Evolutionary conservation across 1,140 invertebrate genomes (phyloP).

Genomic region (Papilio dardanus): DNA sequence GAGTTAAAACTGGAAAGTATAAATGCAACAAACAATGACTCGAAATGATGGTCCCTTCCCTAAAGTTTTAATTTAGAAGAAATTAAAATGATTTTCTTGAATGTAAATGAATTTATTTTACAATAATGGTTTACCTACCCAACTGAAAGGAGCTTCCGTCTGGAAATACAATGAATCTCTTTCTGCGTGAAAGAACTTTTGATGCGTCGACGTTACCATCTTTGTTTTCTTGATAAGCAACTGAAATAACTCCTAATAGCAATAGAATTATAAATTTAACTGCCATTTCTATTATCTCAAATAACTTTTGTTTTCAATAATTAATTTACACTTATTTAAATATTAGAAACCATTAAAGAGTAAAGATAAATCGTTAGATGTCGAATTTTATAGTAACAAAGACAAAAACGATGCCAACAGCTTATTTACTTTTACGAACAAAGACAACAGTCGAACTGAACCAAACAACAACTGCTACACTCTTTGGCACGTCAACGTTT

Average conservation of each 20-base stretch:
- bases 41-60: neutral
- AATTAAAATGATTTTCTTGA: conserved; percentile 39
- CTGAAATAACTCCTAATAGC: conserved; percentile 31
- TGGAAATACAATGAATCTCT: conserved; percentile 89
- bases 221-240: conserved; percentile 6
- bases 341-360: neutral
- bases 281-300: neutral
- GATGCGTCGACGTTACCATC: conserved; percentile 25
- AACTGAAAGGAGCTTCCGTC: conserved; percentile 90
- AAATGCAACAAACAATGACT: no score
- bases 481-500: conserved; percentile 45
- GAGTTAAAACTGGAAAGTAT: no score
- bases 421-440: conserved; percentile 36
- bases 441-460: conserved; percentile 31
- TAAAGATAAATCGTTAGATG: neutral
- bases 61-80: neutral
- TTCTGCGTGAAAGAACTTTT: conserved; percentile 83
- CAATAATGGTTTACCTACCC: conserved; percentile 80
- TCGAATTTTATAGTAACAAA: neutral
- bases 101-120: conserved; percentile 39
- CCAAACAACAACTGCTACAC: conserved; percentile 44
- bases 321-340: neutral
- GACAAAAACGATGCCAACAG: conserved; percentile 12
- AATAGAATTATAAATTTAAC: conserved; percentile 12
- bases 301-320: neutral